A percentile compares a stretch with the other conserved stretches of the same genome.
phyloP scores from a whole-genome alignment of 2,888 invertebrate genomes.

The Phytoseiulus persimilis region DNA sequence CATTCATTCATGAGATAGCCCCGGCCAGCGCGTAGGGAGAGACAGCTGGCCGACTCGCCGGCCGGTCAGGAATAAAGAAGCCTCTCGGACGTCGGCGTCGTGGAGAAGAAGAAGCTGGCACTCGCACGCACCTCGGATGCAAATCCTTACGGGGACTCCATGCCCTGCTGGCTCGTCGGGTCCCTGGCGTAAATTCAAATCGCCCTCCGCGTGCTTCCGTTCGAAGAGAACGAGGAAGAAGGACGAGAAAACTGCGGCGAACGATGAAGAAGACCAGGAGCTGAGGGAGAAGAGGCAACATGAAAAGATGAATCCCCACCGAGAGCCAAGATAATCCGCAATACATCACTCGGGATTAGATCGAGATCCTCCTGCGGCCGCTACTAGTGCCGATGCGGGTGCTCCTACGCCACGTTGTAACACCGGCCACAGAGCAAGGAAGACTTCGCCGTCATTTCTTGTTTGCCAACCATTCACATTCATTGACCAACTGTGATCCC shows the following conservation, averaged over 20 bases:
- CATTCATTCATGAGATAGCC: background rate
- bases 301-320: background rate
- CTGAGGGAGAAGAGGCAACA: background rate
- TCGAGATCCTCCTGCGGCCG: background rate
- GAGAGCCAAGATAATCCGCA: constrained; percentile 29
- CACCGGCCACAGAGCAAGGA: background rate
- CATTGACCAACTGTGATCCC: background rate
- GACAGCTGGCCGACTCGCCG: too few species aligned
- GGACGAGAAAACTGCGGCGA: background rate
- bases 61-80: background rate
- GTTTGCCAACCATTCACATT: background rate
- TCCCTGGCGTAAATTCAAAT: background rate
- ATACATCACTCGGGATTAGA: constrained; percentile 37
- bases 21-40: background rate
- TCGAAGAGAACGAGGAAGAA: background rate
- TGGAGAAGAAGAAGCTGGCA: background rate
- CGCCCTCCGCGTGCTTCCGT: background rate
- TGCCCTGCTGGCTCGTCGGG: background rate
- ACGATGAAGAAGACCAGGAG: background rate
- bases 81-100: background rate
- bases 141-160: background rate
- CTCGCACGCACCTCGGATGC: background rate
- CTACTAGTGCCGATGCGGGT: background rate
- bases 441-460: background rate
- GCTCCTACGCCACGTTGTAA: background rate